A percentile compares a stretch with the other conserved stretches of the same genome.
Conservation (phyloP, 2,113 vertebrate genomes). For the Gallinago undulata region DNA sequence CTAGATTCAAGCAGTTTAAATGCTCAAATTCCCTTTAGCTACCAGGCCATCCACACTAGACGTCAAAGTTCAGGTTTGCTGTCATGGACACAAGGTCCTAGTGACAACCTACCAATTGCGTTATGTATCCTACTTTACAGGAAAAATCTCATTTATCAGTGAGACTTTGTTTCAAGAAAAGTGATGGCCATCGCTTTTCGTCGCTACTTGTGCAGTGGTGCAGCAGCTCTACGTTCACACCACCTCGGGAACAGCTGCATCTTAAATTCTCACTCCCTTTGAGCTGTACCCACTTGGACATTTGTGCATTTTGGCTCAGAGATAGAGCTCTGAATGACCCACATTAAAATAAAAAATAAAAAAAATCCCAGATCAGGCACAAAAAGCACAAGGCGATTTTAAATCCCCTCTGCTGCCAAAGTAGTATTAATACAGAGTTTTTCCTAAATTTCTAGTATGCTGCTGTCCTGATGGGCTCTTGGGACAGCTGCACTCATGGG, state of each 20-base stretch:
- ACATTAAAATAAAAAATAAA: background rate
- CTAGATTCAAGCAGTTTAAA: background rate
- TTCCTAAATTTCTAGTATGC: background rate
- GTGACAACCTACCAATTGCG: background rate
- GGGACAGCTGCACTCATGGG: fast-evolving
- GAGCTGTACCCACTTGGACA: background rate
- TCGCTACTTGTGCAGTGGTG: background rate
- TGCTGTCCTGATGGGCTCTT: background rate
- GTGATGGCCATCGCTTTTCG: background rate
- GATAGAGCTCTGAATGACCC: background rate
- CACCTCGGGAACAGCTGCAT: background rate
- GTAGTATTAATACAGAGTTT: background rate
- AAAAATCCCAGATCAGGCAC: background rate
- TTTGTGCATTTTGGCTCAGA: background rate
- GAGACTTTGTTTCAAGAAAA: background rate
- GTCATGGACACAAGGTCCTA: fast-evolving
- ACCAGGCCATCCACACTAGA: background rate
- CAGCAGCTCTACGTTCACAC: background rate
- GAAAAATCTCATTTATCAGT: background rate
- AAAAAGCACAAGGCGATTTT: background rate
- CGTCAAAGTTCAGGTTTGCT: background rate
- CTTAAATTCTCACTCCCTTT: background rate
- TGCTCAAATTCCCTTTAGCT: background rate
- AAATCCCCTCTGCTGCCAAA: background rate
- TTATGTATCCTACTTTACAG: background rate